A percentile compares a stretch with the other conserved stretches of the same genome.
phyloP scores from a whole-genome alignment of 1,140 invertebrate species.

The Apis cerana region DNA sequence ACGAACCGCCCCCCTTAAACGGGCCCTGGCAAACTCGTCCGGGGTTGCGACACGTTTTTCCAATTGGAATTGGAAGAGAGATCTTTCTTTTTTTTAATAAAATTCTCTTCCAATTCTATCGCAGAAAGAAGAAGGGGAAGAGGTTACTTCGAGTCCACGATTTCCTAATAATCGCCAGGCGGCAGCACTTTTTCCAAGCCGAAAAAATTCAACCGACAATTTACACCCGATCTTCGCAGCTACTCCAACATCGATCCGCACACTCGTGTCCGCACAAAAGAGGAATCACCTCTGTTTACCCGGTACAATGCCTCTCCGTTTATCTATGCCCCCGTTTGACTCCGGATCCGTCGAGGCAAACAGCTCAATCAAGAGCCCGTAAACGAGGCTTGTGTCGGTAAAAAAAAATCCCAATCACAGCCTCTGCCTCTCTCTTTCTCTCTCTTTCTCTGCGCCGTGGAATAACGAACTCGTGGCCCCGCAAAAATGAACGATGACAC shows the following conservation, averaged over 20 bases:
- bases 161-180: no score
- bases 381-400: not conserved
- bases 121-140: no score
- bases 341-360: slow-evolving; percentile 8
- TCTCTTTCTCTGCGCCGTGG: not conserved
- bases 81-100: no score
- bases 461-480: not conserved
- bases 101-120: no score
- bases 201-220: no score
- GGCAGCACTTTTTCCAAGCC: no score
- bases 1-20: not conserved
- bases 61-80: no score
- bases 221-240: no score
- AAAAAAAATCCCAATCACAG: not conserved
- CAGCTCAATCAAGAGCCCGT: slow-evolving; percentile 38
- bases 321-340: not conserved
- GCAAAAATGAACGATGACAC: slow-evolving; percentile 8
- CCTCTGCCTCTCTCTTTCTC: not conserved
- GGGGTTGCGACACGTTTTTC: no score
- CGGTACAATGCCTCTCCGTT: not conserved
- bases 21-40: no score
- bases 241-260: no score
- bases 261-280: not conserved
- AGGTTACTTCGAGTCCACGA: no score
- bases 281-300: not conserved